Evolutionary conservation across 1,140 invertebrate species (phyloP), one percentile per base, ranked within the genome.

Genomic region (Episyrphus balteatus): DNA sequence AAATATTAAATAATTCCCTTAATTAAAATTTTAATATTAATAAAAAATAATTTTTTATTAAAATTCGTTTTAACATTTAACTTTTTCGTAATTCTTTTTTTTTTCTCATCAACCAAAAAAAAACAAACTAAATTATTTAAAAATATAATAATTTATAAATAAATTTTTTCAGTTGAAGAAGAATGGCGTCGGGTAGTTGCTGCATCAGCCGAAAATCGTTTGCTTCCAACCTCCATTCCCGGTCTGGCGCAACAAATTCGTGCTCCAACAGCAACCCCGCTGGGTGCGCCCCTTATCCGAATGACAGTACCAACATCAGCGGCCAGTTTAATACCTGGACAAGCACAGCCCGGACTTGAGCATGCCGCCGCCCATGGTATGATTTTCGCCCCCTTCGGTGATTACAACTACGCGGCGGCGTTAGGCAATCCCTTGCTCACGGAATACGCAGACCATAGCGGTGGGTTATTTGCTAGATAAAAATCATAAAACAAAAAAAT

Each of bases 391-490:
- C 86, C 88, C 1, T 92, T 91, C 60, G 82, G 81, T 13, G 88
- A 91, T 55, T 91, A 90, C 71, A 80, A 83, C 62, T 90, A 90
- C 68, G 92, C 92, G 70, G 86, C 88, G 14, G 87, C 88, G 32
- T 73, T 92, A 46, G 77, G 75, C 47, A 78, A 77, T 62, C 86
- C 88, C 47, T 76, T 92, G 54, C 78, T 90, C 58, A 83, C 86
- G 57, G 88, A 89, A 66, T 91, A 91, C 75, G 80, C 86, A 56
- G 87, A 92, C 76, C 86, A 90, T 81, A 85, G 87, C 79, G 89
- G 89, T 92, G 89, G 88, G 88, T 92, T 88, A 71, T 88, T 87
- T 80, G 84, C 84, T 77, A 84, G 83, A 72, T 78, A 70, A 77
- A 57, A 44, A 43, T 30, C 9, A 12, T 32, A 31, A 14, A 34